phyloP scores from a whole-genome alignment of 2,797 vertebrate genomes.

The Melanotaenia parkinsoni region DNA sequence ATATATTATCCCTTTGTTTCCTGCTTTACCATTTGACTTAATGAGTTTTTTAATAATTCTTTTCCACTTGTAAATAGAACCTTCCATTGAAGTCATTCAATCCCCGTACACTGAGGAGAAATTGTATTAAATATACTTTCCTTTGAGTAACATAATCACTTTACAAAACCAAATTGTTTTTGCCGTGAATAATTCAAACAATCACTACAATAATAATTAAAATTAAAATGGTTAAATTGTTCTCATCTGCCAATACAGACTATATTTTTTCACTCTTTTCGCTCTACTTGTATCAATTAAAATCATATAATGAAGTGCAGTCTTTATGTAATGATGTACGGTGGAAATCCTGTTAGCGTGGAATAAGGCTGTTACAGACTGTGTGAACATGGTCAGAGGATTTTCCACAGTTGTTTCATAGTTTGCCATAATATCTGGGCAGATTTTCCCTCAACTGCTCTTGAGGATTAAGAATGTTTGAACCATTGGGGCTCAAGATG shows the following conservation, averaged over 20 bases:
- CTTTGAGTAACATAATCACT: constrained; percentile 52
- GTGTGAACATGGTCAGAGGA: constrained; percentile 57
- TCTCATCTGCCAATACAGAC: constrained; percentile 52
- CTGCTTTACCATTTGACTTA: constrained; percentile 3
- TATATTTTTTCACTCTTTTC: constrained; percentile 52
- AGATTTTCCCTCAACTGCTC: constrained; percentile 55
- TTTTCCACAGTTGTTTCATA: constrained; percentile 63
- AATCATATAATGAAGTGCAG: constrained; percentile 71
- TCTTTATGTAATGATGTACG: constrained; percentile 67
- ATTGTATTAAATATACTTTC: constrained; percentile 43
- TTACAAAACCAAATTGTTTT: constrained; percentile 64
- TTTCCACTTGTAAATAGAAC: background rate
- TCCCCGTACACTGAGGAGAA: constrained; percentile 20
- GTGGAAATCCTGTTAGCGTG: constrained; percentile 76
- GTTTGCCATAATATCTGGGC: constrained; percentile 61
- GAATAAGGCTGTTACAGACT: constrained; percentile 67
- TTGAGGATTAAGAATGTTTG: constrained; percentile 59
- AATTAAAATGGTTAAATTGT: constrained; percentile 76
- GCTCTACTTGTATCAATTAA: constrained; percentile 73
- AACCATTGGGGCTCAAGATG: constrained; percentile 62
- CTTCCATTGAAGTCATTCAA: constrained; percentile 23
- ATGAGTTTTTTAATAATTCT: background rate
- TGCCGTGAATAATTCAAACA: constrained; percentile 65
- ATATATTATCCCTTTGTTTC: constrained; percentile 13
- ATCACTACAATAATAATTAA: constrained; percentile 69